Evolutionary conservation across 2,888 invertebrate genomes (phyloP), one percentile per base, ranked within the genome.

Genomic region (Cordilura impudica): DNA sequence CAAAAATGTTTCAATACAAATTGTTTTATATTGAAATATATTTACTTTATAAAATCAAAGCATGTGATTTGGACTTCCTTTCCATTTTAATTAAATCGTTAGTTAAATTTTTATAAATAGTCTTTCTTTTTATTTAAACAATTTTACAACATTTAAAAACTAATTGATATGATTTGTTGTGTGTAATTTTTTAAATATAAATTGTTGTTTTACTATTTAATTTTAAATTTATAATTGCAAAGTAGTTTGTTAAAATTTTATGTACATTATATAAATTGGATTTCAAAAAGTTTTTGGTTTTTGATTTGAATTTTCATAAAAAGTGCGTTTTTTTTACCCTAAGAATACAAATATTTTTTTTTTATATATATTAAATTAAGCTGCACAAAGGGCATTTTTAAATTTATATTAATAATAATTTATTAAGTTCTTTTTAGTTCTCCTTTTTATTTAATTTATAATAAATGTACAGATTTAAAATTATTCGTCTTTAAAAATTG

Each of bases 151-250:
- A 72, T 76, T 80, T 80, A 80, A 80, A 76, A 76, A 74, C 58
- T 78, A 74, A 74, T 78, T 78, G 74, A 78, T 78, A 78, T 78
- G 78, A 78, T 77, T 77, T 58, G 65, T 60, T 54, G 45, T 63
- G 21, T 19, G 7, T 45, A 39, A 47, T 35, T 49, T 35, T 35
- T 26, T 23, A 54, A 4, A 43, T 49, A 21, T 47, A 5, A 18
- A 18, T 29, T 18, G 31, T 16, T 21, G 6, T 43, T n/a, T 43
- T 14, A 43, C n/a, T 16, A 14, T 43, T 16, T 49, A 19, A 4
- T 21, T 51, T 21, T 49, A 35, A 49, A 58, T 45, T 65, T 49
- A 12, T 51, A 43, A 43, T 51, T 58, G 29, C 56, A 51, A n/a
- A n/a, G 31, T 49, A 56, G 29, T 56, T 60, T 29, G 47, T 54